These are phyloP conservation scores for Notechis scutatus DNA, from an alignment of 2,113 vertebrate genomes.

Conservation along the genomic window DNA sequence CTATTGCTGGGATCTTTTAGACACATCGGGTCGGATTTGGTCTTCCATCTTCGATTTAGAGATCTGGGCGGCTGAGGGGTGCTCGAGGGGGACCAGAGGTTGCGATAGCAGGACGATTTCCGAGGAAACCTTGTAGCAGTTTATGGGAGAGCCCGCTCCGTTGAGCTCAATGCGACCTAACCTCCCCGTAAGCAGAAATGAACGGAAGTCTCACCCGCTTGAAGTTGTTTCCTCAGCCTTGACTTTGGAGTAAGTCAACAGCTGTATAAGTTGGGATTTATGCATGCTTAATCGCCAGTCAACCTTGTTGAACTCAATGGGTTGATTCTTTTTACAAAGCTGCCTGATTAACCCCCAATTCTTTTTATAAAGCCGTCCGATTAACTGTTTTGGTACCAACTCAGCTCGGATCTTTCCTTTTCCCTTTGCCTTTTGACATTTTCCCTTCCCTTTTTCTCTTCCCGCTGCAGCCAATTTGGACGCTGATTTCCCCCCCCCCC, in stretches of 20 bases:
- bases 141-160: not conserved
- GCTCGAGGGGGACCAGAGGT: not conserved
- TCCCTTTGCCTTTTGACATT: not conserved
- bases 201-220: not conserved
- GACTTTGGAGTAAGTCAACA: not conserved
- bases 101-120: not conserved
- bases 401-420: not conserved
- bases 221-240: not conserved
- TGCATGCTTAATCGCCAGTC: not conserved
- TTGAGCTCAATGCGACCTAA: not conserved
- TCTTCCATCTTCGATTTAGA: not conserved
- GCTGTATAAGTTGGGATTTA: not conserved
- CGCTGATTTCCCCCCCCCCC: not conserved
- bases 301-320: not conserved
- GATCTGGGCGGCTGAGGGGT: not conserved
- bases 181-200: not conserved
- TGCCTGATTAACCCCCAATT: not conserved
- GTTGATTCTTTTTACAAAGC: not conserved
- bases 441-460: conserved; percentile 12
- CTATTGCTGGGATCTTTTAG: not conserved
- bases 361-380: not conserved
- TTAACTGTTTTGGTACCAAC: not conserved
- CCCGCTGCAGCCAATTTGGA: not conserved
- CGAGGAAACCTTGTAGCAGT: not conserved
- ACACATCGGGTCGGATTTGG: not conserved